Percentiles rank a stretch among this genome's conserved stretches.
These are phyloP conservation scores for Carassius auratus DNA, from an alignment of 2,113 vertebrate species.

Conservation along the genomic window DNA sequence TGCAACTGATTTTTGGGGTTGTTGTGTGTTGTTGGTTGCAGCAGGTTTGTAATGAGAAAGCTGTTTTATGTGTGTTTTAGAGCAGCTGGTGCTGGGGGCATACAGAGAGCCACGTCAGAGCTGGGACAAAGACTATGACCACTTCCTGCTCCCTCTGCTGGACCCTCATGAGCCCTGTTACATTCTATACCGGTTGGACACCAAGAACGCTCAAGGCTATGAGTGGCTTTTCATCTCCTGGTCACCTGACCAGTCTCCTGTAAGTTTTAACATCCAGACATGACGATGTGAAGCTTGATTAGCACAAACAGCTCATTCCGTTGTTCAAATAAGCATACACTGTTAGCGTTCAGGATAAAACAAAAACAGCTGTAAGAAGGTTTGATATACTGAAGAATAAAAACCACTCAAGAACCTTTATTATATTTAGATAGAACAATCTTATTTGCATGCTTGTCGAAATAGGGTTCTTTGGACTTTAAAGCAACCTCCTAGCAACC, in stretches of 20 bases:
- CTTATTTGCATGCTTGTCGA: not conserved
- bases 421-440: not conserved
- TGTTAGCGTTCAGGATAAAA: not conserved
- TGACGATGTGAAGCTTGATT: not conserved
- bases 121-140: slow-evolving; percentile 94
- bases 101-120: slow-evolving; percentile 82
- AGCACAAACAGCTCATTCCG: not conserved
- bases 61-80: slow-evolving; percentile 78
- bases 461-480: not conserved
- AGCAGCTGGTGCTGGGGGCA: slow-evolving; percentile 94
- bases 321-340: not conserved
- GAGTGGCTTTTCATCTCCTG: slow-evolving; percentile 98
- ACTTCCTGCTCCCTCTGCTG: slow-evolving; percentile 87
- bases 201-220: slow-evolving; percentile 92
- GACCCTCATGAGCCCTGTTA: slow-evolving; percentile 92
- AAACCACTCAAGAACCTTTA: not conserved
- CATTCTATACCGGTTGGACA: slow-evolving; percentile 93
- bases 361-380: not conserved
- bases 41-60: slow-evolving; percentile 32
- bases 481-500: not conserved
- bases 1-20: not conserved
- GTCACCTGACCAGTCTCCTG: slow-evolving; percentile 96
- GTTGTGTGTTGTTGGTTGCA: not conserved
- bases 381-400: not conserved
- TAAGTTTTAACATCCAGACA: slow-evolving; percentile 63